phyloP scores from a whole-genome alignment of 2,797 vertebrate species.

The Cuniculus paca region DNA sequence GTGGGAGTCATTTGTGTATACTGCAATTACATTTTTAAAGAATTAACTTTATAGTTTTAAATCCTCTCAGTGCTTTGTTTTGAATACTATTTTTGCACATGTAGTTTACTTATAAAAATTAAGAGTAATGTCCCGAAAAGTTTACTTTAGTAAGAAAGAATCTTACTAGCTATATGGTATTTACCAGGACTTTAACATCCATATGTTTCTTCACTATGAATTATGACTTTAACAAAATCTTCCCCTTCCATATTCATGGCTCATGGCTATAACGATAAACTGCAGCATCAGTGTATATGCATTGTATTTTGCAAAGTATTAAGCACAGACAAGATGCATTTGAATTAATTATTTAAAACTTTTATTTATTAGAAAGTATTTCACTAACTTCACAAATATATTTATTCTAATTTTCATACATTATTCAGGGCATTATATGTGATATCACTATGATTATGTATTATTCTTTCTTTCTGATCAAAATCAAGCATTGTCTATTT shows the following conservation, averaged over 20 bases:
- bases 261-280: background rate
- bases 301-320: background rate
- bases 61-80: background rate
- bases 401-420: background rate
- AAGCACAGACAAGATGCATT: background rate
- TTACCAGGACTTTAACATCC: background rate
- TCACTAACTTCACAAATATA: constrained; percentile 8
- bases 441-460: background rate
- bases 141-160: background rate
- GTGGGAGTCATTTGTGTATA: background rate
- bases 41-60: background rate
- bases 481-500: background rate
- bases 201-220: background rate
- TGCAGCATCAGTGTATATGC: background rate
- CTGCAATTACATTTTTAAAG: background rate
- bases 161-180: too few species aligned
- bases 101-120: background rate
- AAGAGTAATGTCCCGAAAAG: background rate
- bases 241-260: background rate
- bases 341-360: background rate
- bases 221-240: background rate
- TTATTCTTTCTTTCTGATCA: background rate
- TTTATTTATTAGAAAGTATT: background rate
- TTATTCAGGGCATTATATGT: background rate
- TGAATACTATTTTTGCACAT: background rate